These are phyloP conservation scores for Pseudomyrmex sp. DNA, from an alignment of 1,140 invertebrate species.

Conservation along the genomic window DNA sequence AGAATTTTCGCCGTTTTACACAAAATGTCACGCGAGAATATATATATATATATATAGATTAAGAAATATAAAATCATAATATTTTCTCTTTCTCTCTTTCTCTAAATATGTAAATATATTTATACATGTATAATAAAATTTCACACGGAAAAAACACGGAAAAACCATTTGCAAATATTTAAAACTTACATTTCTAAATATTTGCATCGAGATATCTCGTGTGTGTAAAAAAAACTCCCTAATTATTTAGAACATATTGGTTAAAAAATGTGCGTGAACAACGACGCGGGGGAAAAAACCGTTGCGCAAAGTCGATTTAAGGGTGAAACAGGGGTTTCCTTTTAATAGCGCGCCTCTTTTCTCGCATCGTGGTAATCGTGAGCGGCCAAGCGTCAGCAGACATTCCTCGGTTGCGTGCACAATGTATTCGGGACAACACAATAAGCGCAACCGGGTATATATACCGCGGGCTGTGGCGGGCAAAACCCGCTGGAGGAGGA, in stretches of 20 bases:
- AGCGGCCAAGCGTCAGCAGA: conserved; percentile 24
- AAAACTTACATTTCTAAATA: no score
- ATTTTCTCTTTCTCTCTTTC: no score
- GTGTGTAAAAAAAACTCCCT: background rate
- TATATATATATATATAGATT: background rate
- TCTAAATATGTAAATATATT: background rate
- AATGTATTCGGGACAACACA: conserved; percentile 52
- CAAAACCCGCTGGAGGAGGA: conserved; percentile 28
- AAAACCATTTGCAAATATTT: no score
- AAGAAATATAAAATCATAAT: background rate
- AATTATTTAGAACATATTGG: background rate
- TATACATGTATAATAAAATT: background rate
- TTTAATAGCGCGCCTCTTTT: conserved; percentile 19
- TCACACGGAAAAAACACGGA: background rate
- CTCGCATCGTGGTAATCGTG: conserved; percentile 21
- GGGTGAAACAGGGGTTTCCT: background rate
- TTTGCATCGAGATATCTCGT: background rate
- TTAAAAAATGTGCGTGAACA: background rate
- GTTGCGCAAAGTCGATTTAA: background rate
- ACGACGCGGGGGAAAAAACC: no score
- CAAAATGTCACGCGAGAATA: no score
- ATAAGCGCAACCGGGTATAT: conserved; percentile 51
- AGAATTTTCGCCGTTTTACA: no score
- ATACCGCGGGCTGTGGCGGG: background rate
- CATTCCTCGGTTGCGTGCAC: conserved; percentile 53